A percentile compares a stretch with the other conserved stretches of the same genome.
phyloP scores from a whole-genome alignment of 1,140 invertebrate genomes.

The Aphelinus certus region DNA sequence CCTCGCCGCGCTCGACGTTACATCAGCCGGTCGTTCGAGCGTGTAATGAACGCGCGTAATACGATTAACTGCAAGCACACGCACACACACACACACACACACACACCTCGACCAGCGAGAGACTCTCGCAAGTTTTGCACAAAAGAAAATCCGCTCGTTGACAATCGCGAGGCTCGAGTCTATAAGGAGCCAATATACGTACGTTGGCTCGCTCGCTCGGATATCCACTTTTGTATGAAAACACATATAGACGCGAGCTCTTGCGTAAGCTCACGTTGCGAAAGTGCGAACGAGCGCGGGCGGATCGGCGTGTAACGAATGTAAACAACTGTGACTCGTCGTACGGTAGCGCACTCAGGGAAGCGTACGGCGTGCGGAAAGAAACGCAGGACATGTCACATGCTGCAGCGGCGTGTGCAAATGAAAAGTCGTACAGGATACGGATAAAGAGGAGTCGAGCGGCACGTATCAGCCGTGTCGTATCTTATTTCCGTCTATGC shows the following conservation, averaged over 20 bases:
- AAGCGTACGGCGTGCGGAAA: too few species aligned
- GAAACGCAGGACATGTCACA: too few species aligned
- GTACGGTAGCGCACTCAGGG: too few species aligned
- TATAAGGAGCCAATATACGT: not conserved
- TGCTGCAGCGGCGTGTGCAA: too few species aligned
- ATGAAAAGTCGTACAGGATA: too few species aligned
- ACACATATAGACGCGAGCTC: not conserved
- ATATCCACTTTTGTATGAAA: slow-evolving; percentile 6
- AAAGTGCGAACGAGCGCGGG: slow-evolving; percentile 10
- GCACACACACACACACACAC: too few species aligned
- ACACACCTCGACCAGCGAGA: not conserved
- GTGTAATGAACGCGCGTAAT: slow-evolving; percentile 1
- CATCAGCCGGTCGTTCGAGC: not conserved
- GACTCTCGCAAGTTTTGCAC: not conserved
- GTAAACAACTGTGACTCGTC: too few species aligned
- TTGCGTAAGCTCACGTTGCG: slow-evolving; percentile 5
- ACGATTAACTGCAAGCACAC: too few species aligned
- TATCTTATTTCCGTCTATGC: slow-evolving; percentile 62
- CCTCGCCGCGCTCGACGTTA: not conserved
- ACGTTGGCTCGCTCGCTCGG: not conserved
- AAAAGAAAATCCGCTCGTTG: not conserved
- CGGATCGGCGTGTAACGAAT: too few species aligned
- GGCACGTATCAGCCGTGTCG: slow-evolving; percentile 60
- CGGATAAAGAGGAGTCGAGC: too few species aligned
- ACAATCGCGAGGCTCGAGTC: too few species aligned